phyloP scores from a whole-genome alignment of 2,113 vertebrate genomes.

The Pseudorhombus dupliciocellatus region DNA sequence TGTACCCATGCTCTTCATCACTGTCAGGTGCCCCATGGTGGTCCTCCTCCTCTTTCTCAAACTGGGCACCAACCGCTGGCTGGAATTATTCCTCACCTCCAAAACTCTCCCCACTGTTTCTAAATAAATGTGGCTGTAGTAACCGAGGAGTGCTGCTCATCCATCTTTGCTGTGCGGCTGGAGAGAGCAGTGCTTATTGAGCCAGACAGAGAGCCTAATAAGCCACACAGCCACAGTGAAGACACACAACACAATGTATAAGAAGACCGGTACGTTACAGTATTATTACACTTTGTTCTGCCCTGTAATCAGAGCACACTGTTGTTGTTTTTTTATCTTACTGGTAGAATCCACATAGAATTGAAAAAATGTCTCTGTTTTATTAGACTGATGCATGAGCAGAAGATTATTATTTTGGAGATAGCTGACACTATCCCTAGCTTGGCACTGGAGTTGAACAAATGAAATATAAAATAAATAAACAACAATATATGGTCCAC shows the following conservation, averaged over 20 bases:
- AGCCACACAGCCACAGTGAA: conserved; percentile 51
- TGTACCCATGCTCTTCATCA: conserved; percentile 85
- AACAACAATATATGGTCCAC: background rate
- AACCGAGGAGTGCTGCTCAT: conserved; percentile 85
- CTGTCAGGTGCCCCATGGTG: conserved; percentile 85
- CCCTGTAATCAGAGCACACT: conserved; percentile 4
- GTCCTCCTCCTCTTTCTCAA: conserved; percentile 88
- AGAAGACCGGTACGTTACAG: conserved; percentile 4
- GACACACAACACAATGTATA: conserved; percentile 27
- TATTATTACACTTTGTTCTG: conserved; percentile 2
- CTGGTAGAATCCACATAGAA: conserved; percentile 11
- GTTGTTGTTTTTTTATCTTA: background rate
- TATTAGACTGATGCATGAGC: conserved; percentile 21
- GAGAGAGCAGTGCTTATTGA: conserved; percentile 65
- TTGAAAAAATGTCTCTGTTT: conserved; percentile 2
- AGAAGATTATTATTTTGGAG: conserved; percentile 10
- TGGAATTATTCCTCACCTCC: conserved; percentile 89
- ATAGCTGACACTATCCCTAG: conserved; percentile 58
- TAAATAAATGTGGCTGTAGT: conserved; percentile 91
- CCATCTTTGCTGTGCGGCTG: conserved; percentile 81
- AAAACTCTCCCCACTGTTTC: conserved; percentile 87
- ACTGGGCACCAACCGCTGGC: conserved; percentile 87
- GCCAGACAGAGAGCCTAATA: conserved; percentile 68
- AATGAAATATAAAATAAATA: conserved; percentile 1
- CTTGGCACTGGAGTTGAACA: background rate